Conservation (phyloP, 2,797 vertebrate species). For the Cetoscarus ocellatus region DNA sequence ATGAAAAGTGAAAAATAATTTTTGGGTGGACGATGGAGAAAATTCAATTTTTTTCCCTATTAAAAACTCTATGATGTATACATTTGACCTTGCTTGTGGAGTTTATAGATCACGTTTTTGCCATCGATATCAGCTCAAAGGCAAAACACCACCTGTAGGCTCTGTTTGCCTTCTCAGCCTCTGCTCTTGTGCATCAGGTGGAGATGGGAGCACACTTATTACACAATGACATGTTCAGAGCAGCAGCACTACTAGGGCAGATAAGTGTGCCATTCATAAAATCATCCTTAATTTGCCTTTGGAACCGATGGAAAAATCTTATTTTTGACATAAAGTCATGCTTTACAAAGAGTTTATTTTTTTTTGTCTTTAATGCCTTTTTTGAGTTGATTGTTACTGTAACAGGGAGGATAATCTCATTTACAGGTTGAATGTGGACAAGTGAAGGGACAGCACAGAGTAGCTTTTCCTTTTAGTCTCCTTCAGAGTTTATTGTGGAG, state of each 20-base stretch:
- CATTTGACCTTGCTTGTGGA: not conserved
- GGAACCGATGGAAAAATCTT: slow-evolving; percentile 8
- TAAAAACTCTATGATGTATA: not conserved
- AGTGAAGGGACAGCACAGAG: too few relatives aligned
- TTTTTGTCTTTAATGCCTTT: not conserved
- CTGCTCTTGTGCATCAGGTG: slow-evolving; percentile 14
- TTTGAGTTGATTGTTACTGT: not conserved
- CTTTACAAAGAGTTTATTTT: not conserved
- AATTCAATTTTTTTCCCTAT: not conserved
- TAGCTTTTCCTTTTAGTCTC: not conserved
- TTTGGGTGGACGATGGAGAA: not conserved
- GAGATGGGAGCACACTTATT: slow-evolving; percentile 17
- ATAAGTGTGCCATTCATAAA: not conserved
- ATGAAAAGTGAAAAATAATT: not conserved
- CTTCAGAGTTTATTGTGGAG: slow-evolving; percentile 1
- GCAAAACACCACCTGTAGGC: slow-evolving; percentile 37
- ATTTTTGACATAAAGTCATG: not conserved
- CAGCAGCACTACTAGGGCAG: not conserved
- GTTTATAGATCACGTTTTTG: slow-evolving; percentile 3
- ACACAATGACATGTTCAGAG: slow-evolving; percentile 4
- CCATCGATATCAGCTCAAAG: slow-evolving; percentile 15
- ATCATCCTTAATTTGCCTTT: slow-evolving; percentile 3
- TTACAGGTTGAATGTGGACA: slow-evolving; percentile 4
- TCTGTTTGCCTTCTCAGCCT: slow-evolving; percentile 39
- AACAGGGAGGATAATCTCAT: slow-evolving; percentile 11